A percentile compares a stretch with the other conserved stretches of the same genome.
Evolutionary conservation across 1,140 invertebrate species (phyloP).

Genomic region (Meloidogyne exigua): DNA sequence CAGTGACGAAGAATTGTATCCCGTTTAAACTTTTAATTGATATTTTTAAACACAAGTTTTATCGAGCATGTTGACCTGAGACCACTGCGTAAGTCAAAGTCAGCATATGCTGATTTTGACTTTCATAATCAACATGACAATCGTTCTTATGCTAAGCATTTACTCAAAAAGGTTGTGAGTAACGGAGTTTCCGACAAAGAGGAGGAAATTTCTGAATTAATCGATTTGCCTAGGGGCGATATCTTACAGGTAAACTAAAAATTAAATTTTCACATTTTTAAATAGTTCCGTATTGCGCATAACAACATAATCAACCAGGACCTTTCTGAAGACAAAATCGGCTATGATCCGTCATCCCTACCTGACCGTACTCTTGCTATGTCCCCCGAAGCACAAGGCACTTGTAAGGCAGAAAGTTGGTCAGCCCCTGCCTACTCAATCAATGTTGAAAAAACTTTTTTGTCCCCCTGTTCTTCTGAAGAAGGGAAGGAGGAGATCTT

Average conservation of each 20-base stretch:
- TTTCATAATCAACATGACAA: neutral
- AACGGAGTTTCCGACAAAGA: neutral
- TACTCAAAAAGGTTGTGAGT: neutral
- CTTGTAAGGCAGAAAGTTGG: slow-evolving; percentile 1
- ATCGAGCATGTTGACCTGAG: slow-evolving; percentile 26
- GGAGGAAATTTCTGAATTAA: neutral
- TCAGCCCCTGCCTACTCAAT: slow-evolving; percentile 1
- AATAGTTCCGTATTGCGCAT: neutral
- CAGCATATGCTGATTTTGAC: slow-evolving; percentile 28
- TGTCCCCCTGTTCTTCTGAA: neutral
- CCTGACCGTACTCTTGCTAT: neutral
- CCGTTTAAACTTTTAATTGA: neutral
- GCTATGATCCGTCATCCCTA: neutral
- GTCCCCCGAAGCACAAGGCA: neutral
- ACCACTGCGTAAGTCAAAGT: slow-evolving; percentile 48
- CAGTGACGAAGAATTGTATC: slow-evolving; percentile 45
- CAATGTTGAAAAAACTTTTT: neutral
- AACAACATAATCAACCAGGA: neutral
- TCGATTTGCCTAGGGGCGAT: slow-evolving; percentile 8
- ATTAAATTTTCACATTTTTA: neutral
- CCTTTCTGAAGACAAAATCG: neutral
- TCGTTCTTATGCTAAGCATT: neutral
- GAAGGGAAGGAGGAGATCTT: neutral
- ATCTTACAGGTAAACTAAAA: slow-evolving; percentile 4
- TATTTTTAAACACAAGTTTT: neutral